Percentiles rank a stretch among this genome's conserved stretches.
Conservation (phyloP, 2,113 vertebrate genomes). For the Riparia riparia region DNA sequence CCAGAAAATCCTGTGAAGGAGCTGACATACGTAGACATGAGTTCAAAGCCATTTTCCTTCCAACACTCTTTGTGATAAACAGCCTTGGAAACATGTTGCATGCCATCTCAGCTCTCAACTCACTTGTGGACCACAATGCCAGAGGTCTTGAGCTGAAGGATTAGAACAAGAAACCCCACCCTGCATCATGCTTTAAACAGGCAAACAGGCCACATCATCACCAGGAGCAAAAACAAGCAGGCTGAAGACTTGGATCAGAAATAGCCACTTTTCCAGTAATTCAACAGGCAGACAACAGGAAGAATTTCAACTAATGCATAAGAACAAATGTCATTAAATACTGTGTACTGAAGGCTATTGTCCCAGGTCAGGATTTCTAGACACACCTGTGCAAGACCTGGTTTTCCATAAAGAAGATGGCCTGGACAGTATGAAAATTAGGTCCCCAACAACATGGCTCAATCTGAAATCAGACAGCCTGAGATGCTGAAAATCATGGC, state of each 20-base stretch:
- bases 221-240: not conserved
- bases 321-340: not conserved
- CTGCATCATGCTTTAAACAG: not conserved
- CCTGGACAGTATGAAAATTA: not conserved
- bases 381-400: not conserved
- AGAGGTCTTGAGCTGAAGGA: not conserved
- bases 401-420: not conserved
- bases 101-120: not conserved
- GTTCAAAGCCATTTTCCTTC: not conserved
- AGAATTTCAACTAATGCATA: not conserved
- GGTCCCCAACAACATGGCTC: accelerated
- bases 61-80: not conserved
- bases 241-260: not conserved
- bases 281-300: not conserved
- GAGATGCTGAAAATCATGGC: not conserved
- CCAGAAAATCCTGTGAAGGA: not conserved
- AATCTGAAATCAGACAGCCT: not conserved
- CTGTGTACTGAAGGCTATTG: not conserved
- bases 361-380: not conserved
- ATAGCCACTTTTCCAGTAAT: not conserved
- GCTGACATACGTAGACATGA: not conserved
- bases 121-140: not conserved
- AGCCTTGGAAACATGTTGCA: not conserved
- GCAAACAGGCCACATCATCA: accelerated
- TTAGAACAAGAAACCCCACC: not conserved